Percentiles rank a stretch among this genome's conserved stretches.
Conservation (phyloP, 2,113 vertebrate species). For the Cepphus grylle region DNA sequence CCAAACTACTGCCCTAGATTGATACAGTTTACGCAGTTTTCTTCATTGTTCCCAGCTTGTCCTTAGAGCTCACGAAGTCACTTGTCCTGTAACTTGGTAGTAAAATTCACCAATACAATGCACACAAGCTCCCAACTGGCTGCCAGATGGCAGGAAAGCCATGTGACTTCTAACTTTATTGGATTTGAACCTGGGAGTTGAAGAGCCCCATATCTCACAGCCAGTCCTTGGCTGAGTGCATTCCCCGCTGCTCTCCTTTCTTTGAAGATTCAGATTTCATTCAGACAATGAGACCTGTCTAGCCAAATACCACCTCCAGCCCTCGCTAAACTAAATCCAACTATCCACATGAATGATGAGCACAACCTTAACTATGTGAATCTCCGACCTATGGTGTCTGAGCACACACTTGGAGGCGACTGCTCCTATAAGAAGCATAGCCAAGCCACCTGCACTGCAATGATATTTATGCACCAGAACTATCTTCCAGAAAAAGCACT, state of each 20-base stretch:
- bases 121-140: not conserved
- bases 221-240: not conserved
- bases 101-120: not conserved
- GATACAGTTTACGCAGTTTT: not conserved
- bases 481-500: not conserved
- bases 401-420: not conserved
- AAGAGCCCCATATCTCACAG: not conserved
- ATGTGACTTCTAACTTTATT: not conserved
- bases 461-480: not conserved
- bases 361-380: not conserved
- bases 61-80: not conserved
- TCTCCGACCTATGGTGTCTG: not conserved
- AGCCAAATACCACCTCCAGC: not conserved
- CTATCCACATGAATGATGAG: not conserved
- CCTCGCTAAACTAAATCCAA: not conserved
- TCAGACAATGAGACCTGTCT: not conserved
- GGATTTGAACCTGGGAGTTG: not conserved
- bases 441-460: not conserved
- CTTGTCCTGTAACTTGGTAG: not conserved
- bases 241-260: not conserved
- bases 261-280: not conserved
- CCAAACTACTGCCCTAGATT: not conserved
- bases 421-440: not conserved
- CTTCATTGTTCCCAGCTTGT: not conserved
- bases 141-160: constrained; percentile 2